Percentiles rank a stretch among this genome's conserved stretches.
Conservation (phyloP, 2,888 invertebrate species). For the Drosophila mimetica region DNA sequence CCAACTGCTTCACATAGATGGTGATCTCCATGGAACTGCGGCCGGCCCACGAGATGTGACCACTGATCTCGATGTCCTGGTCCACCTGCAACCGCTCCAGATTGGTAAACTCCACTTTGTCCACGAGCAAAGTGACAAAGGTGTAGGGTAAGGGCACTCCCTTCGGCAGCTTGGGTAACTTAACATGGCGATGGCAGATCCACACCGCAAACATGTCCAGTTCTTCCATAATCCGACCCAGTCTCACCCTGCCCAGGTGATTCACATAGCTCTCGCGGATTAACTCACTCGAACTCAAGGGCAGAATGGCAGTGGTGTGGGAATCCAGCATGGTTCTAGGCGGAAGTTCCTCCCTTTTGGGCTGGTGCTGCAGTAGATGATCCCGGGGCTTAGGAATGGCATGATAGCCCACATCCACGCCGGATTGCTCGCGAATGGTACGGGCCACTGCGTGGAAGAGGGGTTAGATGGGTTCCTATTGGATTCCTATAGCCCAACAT, state of each 20-base stretch:
- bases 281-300: conserved; percentile 86
- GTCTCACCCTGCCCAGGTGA: conserved; percentile 87
- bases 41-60: conserved; percentile 91
- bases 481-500: conserved; percentile 1
- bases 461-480: no score
- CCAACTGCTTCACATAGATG: conserved; percentile 88
- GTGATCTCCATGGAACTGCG: conserved; percentile 89
- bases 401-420: conserved; percentile 83
- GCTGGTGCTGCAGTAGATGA: conserved; percentile 86
- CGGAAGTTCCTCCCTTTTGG: conserved; percentile 87
- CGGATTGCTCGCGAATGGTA: conserved; percentile 75
- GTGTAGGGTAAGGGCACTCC: conserved; percentile 86
- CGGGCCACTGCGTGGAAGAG: conserved; percentile 54
- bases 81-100: conserved; percentile 82
- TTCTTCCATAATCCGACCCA: conserved; percentile 91
- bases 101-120: conserved; percentile 87
- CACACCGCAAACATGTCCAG: conserved; percentile 92
- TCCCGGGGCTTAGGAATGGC: conserved; percentile 85
- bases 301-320: conserved; percentile 87
- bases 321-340: conserved; percentile 88
- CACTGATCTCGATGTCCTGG: conserved; percentile 88
- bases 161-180: conserved; percentile 86
- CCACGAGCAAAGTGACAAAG: conserved; percentile 90
- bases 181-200: conserved; percentile 89
- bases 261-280: conserved; percentile 88